These are phyloP conservation scores for Todiramphus saurophagus DNA, from an alignment of 2,113 vertebrate genomes.

Conservation along the genomic window DNA sequence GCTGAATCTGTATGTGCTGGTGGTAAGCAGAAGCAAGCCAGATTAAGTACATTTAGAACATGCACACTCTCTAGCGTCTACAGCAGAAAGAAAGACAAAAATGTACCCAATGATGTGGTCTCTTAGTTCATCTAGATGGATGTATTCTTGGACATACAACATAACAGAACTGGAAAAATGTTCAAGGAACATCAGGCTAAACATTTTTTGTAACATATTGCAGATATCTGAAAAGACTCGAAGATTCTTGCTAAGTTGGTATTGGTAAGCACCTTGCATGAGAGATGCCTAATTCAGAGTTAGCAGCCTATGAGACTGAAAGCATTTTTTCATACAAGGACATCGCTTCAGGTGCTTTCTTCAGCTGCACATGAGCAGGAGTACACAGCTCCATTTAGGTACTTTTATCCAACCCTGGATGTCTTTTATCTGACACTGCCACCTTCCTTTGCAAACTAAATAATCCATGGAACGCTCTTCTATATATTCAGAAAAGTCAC, in stretches of 20 bases:
- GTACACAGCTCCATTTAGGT: background rate
- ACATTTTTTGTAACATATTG: background rate
- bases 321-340: background rate
- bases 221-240: background rate
- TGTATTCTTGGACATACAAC: background rate
- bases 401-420: background rate
- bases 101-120: background rate
- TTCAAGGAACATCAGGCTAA: background rate
- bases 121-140: background rate
- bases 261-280: background rate
- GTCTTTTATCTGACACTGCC: background rate
- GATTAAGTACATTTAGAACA: background rate
- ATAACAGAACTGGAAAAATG: background rate
- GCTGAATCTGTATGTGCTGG: background rate
- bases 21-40: background rate
- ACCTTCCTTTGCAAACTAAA: background rate
- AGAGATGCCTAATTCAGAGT: background rate
- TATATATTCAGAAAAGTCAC: background rate
- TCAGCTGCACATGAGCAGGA: background rate
- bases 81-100: background rate
- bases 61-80: background rate
- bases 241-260: background rate
- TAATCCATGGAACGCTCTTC: background rate
- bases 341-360: background rate
- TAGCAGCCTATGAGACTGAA: background rate